phyloP scores from a whole-genome alignment of 2,113 vertebrate species.

The Cryptotis parvus region DNA sequence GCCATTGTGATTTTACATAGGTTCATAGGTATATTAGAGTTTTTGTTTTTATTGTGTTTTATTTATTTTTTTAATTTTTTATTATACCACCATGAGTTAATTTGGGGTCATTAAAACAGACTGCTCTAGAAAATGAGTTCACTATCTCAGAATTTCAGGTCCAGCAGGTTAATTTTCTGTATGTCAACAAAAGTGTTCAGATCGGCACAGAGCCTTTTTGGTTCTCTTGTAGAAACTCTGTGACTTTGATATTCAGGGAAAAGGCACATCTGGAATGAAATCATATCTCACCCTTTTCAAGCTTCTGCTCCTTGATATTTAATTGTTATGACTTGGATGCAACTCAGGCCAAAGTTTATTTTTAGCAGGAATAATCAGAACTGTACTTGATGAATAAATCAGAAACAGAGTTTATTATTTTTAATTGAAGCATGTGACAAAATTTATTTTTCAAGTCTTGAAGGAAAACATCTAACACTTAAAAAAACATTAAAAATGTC shows the following conservation, averaged over 20 bases:
- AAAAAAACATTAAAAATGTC: constrained; percentile 38
- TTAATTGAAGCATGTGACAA: constrained; percentile 7
- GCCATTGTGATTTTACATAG: neutral
- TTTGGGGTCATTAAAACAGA: constrained; percentile 52
- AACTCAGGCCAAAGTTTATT: constrained; percentile 39
- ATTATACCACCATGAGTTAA: too few relatives aligned
- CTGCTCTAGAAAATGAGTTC: constrained; percentile 28
- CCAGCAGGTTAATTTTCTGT: neutral
- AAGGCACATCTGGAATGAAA: constrained; percentile 43
- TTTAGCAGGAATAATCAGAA: constrained; percentile 65
- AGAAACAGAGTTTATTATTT: constrained; percentile 51
- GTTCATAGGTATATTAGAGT: constrained; percentile 36
- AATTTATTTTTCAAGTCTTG: constrained; percentile 56
- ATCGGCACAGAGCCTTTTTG: neutral
- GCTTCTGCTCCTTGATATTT: constrained; percentile 50
- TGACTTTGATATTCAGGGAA: constrained; percentile 44
- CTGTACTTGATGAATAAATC: neutral
- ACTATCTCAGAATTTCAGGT: constrained; percentile 57
- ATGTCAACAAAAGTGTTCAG: constrained; percentile 2
- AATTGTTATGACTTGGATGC: constrained; percentile 67
- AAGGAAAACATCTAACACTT: constrained; percentile 55
- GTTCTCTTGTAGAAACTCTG: neutral
- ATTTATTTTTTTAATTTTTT: too few relatives aligned
- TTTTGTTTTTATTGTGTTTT: too few relatives aligned
- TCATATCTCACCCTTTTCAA: constrained; percentile 29